Conservation (phyloP, 2,888 invertebrate species). For the Tipula helvola region DNA sequence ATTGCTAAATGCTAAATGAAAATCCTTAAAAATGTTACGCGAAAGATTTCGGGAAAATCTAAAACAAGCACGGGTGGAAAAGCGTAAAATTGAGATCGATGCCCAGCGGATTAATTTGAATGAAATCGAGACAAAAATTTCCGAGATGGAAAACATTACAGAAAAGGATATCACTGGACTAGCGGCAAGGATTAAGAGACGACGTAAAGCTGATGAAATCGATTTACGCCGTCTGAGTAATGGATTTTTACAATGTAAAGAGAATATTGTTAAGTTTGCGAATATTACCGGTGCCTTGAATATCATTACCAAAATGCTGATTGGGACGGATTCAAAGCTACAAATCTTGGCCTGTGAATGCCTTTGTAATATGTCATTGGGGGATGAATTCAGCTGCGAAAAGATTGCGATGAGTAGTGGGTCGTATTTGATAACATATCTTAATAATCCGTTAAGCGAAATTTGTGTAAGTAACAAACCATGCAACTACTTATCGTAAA, state of each 20-base stretch:
- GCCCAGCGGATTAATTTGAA: conserved; percentile 28
- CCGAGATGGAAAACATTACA: conserved; percentile 25
- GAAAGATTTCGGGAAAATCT: conserved; percentile 25
- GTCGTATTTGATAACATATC: conserved; percentile 28
- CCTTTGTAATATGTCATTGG: conserved; percentile 31
- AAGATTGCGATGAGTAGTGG: conserved; percentile 28
- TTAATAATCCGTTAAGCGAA: conserved; percentile 23
- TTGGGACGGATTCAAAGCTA: conserved; percentile 25
- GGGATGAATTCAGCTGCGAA: conserved; percentile 26
- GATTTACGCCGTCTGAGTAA: conserved; percentile 30
- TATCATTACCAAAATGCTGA: conserved; percentile 30
- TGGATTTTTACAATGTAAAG: conserved; percentile 28
- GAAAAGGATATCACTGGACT: conserved; percentile 28
- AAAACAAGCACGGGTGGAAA: conserved; percentile 21
- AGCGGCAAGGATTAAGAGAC: conserved; percentile 28
- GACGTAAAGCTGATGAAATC: conserved; percentile 27
- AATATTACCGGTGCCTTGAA: conserved; percentile 29
- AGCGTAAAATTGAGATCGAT: conserved; percentile 24
- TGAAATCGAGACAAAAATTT: conserved; percentile 25
- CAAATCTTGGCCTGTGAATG: conserved; percentile 29
- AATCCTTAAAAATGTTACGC: conserved; percentile 14
- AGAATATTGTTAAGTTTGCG: conserved; percentile 28
- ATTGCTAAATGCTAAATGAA: neutral
- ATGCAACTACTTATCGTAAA: neutral
- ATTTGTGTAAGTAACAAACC: conserved; percentile 19